Base-by-base conservation (phyloP, 1,140 invertebrate species). In the Zophobas morio region DNA sequence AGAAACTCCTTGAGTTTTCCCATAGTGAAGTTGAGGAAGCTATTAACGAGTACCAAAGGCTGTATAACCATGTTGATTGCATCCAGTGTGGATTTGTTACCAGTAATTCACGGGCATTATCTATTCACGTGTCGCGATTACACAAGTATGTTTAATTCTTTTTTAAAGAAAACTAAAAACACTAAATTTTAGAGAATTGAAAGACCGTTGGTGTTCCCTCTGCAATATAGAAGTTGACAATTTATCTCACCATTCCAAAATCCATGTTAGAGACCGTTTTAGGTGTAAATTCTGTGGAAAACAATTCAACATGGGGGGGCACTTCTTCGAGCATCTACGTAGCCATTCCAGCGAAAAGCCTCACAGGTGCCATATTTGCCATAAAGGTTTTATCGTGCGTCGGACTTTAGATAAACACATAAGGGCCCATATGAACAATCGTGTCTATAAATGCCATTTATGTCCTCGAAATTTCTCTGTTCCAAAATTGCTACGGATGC, bases 371-470 rank as follows among this genome's bases (percentile, higher is more conserved):
- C 42, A 57, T 4, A 39, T 51, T n/a, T 77, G 76, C 39, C 35
- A 40, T 20, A 73, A 77, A 46, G 42, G 51, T 0, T 77, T 77
- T 66, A 49, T 63, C 1, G 46, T 70, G 6, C 47, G 88, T n/a
- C 91, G 91, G 78, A 92, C 93, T 84, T 85, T 96, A 80, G 91
- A 90, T 70, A 87, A 94, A 51, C 96, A 96, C 84, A 87, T 93
- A 84, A 89, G 90, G 1, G 87, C 90, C n/a, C 94, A 96, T 82
- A 91, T 91, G 2, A 93, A 94, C 0, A 89, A 92, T 74, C 93
- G 94, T 81, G 95, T 95, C 0, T 96, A 94, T 86, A 89, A 89
- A 78, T 98, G 96, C 85, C 93, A 93, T 2, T 90, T 95, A 83
- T 96, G 94, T 82, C 63, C 39, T 2, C 35, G 49, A 36, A 57